Evolutionary conservation across 37 sponge, comb jelly and placozoan genomes (phyloP).

Genomic region (Hormiphora californensis): DNA sequence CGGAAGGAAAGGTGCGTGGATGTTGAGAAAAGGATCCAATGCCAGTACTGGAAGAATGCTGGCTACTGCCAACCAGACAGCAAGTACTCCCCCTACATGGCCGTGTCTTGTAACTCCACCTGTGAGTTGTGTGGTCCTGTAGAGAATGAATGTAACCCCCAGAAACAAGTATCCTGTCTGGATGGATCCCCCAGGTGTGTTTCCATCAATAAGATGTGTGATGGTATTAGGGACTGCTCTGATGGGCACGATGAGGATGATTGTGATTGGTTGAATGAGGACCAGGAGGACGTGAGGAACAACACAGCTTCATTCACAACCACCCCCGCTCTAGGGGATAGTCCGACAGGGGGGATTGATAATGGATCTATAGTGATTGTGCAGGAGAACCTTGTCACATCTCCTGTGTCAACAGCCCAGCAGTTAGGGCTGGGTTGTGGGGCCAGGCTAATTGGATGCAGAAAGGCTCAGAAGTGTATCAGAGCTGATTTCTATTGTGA

Average conservation of each 20-base stretch:
- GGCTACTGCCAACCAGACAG: background rate
- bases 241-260: conserved; percentile 10
- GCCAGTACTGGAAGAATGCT: background rate
- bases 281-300: background rate
- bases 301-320: background rate
- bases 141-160: background rate
- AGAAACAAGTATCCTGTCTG: background rate
- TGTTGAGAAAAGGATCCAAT: background rate
- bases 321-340: background rate
- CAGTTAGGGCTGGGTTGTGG: background rate
- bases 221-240: background rate
- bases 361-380: too few species aligned
- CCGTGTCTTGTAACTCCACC: background rate
- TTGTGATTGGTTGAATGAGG: background rate
- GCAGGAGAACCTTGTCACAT: background rate
- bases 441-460: background rate
- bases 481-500: background rate
- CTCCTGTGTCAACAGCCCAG: background rate
- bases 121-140: background rate
- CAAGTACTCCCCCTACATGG: background rate
- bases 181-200: conserved; percentile 8
- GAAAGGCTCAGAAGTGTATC: background rate
- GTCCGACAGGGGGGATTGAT: background rate
- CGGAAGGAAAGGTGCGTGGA: background rate
- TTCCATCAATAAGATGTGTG: background rate